phyloP scores from a whole-genome alignment of 2,797 vertebrate species.

The Liparis tanakae region DNA sequence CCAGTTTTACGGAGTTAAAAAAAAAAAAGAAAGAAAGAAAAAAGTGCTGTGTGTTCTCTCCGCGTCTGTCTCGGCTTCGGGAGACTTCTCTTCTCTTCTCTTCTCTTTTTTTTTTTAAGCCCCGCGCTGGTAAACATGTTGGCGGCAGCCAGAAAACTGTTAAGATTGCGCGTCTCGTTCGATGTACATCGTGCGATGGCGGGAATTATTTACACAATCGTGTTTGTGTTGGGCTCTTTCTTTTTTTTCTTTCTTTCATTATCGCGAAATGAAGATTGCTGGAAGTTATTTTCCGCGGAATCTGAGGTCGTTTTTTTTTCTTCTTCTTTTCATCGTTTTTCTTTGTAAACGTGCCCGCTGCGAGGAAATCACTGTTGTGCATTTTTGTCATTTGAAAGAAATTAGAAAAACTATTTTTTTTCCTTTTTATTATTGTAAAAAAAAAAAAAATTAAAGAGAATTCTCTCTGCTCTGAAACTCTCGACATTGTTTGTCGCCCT shows the following conservation, averaged over 20 bases:
- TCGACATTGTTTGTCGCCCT: constrained; percentile 44
- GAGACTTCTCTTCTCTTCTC: constrained; percentile 19
- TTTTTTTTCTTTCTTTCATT: background rate
- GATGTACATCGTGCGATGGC: constrained; percentile 55
- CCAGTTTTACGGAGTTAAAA: constrained; percentile 36
- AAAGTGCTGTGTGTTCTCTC: constrained; percentile 57
- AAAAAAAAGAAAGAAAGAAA: constrained; percentile 13
- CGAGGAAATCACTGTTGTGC: constrained; percentile 42
- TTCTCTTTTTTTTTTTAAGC: constrained; percentile 37
- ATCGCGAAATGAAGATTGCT: constrained; percentile 53
- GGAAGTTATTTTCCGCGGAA: constrained; percentile 47
- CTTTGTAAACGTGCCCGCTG: constrained; percentile 15
- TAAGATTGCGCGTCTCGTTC: constrained; percentile 57
- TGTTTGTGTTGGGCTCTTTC: constrained; percentile 57
- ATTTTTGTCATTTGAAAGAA: constrained; percentile 48
- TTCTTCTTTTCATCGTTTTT: background rate
- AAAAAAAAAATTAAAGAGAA: constrained; percentile 23
- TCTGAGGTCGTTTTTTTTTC: constrained; percentile 20
- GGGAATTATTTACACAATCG: constrained; percentile 66
- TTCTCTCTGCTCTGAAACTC: constrained; percentile 28
- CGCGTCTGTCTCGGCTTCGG: constrained; percentile 63
- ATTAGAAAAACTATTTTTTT: constrained; percentile 36
- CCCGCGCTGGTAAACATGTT: constrained; percentile 67
- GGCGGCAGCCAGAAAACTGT: constrained; percentile 61
- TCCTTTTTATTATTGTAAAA: constrained; percentile 31